Base-by-base conservation (phyloP, 2,888 invertebrate genomes). In the Bombylius major region DNA sequence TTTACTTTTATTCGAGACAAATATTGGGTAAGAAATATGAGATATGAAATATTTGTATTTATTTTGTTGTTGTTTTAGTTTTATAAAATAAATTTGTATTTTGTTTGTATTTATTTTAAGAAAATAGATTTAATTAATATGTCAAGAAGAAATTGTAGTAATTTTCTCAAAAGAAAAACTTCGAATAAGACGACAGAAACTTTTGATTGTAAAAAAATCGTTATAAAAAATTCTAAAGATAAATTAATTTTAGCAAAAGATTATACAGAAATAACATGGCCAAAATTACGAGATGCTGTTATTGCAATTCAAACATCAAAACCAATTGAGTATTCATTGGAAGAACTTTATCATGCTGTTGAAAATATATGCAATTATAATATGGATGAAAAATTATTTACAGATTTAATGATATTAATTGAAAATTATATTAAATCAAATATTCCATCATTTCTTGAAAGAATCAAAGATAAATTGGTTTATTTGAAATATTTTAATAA, bases 361-460 rank as follows among this genome's bases (percentile, higher is more conserved):
- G 97, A 97, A 75, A 96, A 97, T 78, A 91, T 98, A 89, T 98
- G 97, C 77, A 93, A 90, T 71, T 92, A 96, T 76, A 94, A 94
- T 79, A 94, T 96, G 91, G 92, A 95, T 54, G 84, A 89, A 23
- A 85, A 86, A 60, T 79, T 98, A 14, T 97, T 98, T 74, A 83
- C 86, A 55, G 89, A 90, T 75, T 78, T 98, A 58, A 86, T 87
- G 65, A 83, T 84, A 65, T 75, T 93, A 60, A 91, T 88, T 45
- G 93, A 96, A 73, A 82, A 81, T 50, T 94, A 97, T 70, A 93
- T 97, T 3, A 87, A 90, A 70, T 86, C 86, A 5, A 91, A 91
- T 67, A 87, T 96, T 52, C 86, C 91, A 67, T 89, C 92, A 70
- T 95, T 96, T 73, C 78, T 92, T 60, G 86, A 86, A 1, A 92